Evolutionary conservation across 2,888 invertebrate species (phyloP).

Genomic region (Cryptocheilus praepositus): DNA sequence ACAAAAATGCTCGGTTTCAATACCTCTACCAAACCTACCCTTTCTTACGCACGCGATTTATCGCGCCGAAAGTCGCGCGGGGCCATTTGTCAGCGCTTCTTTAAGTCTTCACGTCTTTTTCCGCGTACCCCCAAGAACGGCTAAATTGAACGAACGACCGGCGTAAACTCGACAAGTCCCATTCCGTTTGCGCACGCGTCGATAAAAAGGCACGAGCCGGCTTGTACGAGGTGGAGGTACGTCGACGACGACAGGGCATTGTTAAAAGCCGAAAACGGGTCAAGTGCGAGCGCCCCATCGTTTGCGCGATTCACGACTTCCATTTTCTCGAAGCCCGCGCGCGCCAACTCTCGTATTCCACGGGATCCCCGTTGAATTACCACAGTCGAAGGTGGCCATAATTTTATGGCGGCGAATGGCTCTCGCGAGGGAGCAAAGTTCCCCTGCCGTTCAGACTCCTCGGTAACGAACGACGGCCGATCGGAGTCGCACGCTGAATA

Average conservation of each 20-base stretch:
- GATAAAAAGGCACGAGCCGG: background rate
- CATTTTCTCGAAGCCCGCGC: background rate
- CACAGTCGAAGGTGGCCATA: constrained; percentile 44
- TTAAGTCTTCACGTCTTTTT: too few relatives aligned
- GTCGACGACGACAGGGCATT: background rate
- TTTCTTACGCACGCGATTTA: too few relatives aligned
- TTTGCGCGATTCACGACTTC: background rate
- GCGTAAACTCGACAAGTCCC: too few relatives aligned
- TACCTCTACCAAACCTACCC: too few relatives aligned
- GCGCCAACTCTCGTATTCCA: background rate
- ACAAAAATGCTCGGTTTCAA: too few relatives aligned
- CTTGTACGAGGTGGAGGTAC: background rate
- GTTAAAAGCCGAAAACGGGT: constrained; percentile 4
- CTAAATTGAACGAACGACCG: too few relatives aligned
- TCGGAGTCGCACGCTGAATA: constrained; percentile 26
- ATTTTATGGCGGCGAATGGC: constrained; percentile 48
- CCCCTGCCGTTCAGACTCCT: constrained; percentile 23
- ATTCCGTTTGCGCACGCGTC: too few relatives aligned
- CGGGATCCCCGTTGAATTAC: constrained; percentile 31
- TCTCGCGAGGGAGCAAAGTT: constrained; percentile 50
- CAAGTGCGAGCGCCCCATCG: background rate
- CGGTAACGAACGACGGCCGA: constrained; percentile 40
- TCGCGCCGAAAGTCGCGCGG: too few relatives aligned
- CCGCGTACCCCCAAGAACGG: too few relatives aligned
- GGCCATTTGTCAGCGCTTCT: too few relatives aligned